Evolutionary conservation across 2,113 vertebrate species (phyloP), one percentile per base, ranked within the genome.

Genomic region (Pollachius pollachius): DNA sequence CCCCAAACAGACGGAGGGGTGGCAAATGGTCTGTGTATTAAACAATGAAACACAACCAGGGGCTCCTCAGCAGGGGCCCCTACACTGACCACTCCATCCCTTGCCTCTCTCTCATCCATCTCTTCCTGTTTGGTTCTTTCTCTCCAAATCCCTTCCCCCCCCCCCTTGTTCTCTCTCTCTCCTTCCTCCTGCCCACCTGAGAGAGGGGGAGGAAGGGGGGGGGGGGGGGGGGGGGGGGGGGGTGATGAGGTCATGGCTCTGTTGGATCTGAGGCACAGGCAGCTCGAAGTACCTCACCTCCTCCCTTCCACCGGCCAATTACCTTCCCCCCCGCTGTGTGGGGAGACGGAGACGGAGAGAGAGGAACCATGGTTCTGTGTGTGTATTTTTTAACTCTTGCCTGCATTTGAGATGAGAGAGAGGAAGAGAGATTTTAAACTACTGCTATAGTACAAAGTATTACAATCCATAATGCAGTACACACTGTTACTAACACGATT

Each of bases 201-300:
- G 62, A 74, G 48, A 58, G n/a, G 25, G 30, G 30, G 30, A 34
- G 30, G 30, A 34, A 34, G 30, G 30, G 30, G 30, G 30, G 30
- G 4, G 30, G 30, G 30, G 30, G 30, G 30, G 30, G 30, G 30
- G 30, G 30, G 30, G 30, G 2, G 62, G 37, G 79, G 82, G 75
- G 75, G 58, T 76, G 86, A 84, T 82, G 63, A 79, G 83, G 79
- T 70, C 67, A 67, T 74, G 68, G 52, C 30, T 72, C 17, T 77
- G 73, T 81, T 58, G 9, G 73, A 80, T 82, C 71, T 78, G 71
- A 73, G 74, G 75, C 30, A 64, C 71, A 77, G 60, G 68, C 64
- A 62, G 77, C 81, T 80, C 69, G 65, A 87, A 85, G 85, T 80
- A 78, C 79, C 74, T 84, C 80, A 66, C 77, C 78, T 81, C 54